Conservation (phyloP, 2,797 vertebrate genomes). For the Aythya fuligula region DNA sequence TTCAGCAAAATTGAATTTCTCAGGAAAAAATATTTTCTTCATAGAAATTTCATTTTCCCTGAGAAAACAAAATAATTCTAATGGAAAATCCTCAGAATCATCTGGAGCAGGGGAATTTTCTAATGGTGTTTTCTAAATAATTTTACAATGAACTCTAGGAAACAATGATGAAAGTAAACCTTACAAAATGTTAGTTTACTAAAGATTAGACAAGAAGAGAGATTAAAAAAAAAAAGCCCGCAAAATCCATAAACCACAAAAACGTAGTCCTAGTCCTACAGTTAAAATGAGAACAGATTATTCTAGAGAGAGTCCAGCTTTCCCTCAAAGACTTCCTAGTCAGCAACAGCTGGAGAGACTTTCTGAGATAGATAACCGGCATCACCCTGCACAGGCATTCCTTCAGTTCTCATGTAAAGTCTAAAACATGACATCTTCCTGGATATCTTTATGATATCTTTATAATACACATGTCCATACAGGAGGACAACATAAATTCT, state of each 20-base stretch:
- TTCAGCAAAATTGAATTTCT: not conserved
- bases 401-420: not conserved
- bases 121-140: not conserved
- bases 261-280: not conserved
- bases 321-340: not conserved
- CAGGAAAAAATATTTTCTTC: not conserved
- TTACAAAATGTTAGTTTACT: not conserved
- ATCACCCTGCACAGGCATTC: not conserved
- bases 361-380: not conserved
- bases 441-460: not conserved
- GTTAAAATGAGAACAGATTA: not conserved
- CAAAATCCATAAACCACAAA: rapidly evolving
- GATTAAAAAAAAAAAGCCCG: rapidly evolving
- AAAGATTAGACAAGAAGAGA: not conserved
- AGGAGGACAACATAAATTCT: not conserved
- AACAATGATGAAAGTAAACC: not conserved
- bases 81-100: not conserved
- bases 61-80: not conserved
- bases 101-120: not conserved
- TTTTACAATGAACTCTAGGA: not conserved
- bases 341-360: not conserved
- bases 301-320: not conserved
- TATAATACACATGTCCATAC: not conserved
- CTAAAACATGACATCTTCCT: not conserved
- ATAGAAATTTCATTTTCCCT: not conserved